Evolutionary conservation across 92 coral and sea anemone genomes (phyloP), one percentile per base, ranked within the genome.

Genomic region (Parazoanthus swiftii): DNA sequence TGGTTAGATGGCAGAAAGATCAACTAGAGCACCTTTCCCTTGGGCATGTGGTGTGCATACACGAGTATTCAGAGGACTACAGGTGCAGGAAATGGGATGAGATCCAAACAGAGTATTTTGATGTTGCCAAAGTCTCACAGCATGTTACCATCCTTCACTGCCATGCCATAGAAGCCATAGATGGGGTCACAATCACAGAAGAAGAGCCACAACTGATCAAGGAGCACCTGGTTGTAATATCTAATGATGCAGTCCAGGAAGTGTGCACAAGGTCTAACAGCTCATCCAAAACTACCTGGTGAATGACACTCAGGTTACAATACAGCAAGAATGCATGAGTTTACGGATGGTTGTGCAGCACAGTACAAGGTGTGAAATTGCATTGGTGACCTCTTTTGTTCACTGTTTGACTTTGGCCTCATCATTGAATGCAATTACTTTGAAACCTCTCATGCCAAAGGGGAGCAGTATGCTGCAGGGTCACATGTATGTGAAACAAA

Each of bases 211-310:
- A 36, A 46, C 33, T 79, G 36, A 59, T 78, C 37, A 87, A 87
- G 70, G 85, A 87, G 74, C 89, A 87, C 56, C 33, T 87, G 23
- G 44, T 87, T 67, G 78, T 87, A 42, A 87, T 78, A n/a, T 87
- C 85, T 42, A 81, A 56, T 66, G 72, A 78, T 50, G 70, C 23
- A 3, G 48, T 33, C 25, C 85, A 79, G 70, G 89, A 86, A 38
- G 81, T 9, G 85, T 87, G 37, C 85, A 79, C 71, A 87, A 66
- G 54, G 48, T 35, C 21, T 77, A 79, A 79, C 68, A 78, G 67
- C 85, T 87, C 37, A 87, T 87, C 51, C 37, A 78, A 39, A 79
- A 79, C 56, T 87, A 87, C 85, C 50, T 86, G 74, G 74, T 68
- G 74, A 68, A 68, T 3, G 74, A 68, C 74, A 68, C 74, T 68